Evolutionary conservation across 2,113 vertebrate genomes (phyloP).

Genomic region (Antechinus stuartii): DNA sequence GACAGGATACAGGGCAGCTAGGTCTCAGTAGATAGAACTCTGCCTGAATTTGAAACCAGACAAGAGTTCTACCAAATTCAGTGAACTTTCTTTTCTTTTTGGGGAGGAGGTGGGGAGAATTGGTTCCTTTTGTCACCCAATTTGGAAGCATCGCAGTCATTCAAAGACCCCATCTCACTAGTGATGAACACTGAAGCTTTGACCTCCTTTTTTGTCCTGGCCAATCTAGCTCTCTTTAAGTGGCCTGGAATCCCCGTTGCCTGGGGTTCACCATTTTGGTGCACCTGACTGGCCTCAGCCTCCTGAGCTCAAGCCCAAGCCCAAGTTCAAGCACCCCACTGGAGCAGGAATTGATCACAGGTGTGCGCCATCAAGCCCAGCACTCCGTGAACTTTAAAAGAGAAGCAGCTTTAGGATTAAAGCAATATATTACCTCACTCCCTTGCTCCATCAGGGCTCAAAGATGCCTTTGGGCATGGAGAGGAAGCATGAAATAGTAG

Average conservation of each 20-base stretch:
- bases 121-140: too few species aligned
- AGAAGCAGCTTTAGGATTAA: neutral
- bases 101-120: too few species aligned
- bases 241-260: neutral
- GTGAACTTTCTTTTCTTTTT: neutral
- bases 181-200: neutral
- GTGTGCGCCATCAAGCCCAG: neutral
- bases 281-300: too few species aligned
- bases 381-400: neutral
- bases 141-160: neutral
- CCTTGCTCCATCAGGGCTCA: neutral
- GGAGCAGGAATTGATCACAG: neutral
- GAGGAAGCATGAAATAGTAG: neutral
- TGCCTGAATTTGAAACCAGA: neutral
- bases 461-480: neutral
- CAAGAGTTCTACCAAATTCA: conserved; percentile 13
- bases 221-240: neutral
- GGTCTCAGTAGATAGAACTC: too few species aligned
- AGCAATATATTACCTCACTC: neutral
- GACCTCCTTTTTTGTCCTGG: neutral
- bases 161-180: neutral
- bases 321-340: neutral
- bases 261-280: too few species aligned
- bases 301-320: neutral
- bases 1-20: too few species aligned